Evolutionary conservation across 1,140 invertebrate genomes (phyloP).

Genomic region (Stegodyphus dumicola): DNA sequence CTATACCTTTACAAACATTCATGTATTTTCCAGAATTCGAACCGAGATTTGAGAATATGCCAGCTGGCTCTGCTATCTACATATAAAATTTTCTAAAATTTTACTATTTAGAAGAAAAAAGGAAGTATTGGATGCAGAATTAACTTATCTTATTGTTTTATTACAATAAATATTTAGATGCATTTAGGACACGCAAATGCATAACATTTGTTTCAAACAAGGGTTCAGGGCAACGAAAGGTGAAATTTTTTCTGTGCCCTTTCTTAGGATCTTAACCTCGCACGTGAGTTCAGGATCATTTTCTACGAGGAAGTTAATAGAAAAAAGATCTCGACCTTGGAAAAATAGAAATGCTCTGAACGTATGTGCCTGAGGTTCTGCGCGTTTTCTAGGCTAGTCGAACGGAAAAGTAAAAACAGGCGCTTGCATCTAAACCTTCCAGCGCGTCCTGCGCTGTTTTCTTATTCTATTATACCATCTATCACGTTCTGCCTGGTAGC

Average conservation of each 20-base stretch:
- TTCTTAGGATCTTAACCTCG: not conserved
- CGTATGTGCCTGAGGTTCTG: not conserved
- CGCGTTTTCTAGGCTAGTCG: conserved; percentile 20
- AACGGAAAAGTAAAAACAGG: not conserved
- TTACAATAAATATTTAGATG: no score
- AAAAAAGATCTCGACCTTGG: not conserved
- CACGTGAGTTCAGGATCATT: not conserved
- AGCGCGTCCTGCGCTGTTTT: not conserved
- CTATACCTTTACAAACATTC: no score
- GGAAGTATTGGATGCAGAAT: no score
- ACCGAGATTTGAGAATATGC: no score
- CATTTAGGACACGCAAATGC: not conserved
- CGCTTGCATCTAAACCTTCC: no score
- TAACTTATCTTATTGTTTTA: no score
- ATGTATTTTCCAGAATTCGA: no score
- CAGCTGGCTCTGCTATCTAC: no score
- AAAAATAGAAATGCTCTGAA: not conserved
- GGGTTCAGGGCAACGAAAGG: not conserved
- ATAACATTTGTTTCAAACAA: not conserved
- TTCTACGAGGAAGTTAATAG: not conserved
- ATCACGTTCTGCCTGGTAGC: conserved; percentile 40
- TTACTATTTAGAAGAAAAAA: no score
- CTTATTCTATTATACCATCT: conserved; percentile 13
- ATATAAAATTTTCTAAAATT: no score
- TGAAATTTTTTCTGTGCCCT: not conserved